Evolutionary conservation across 2,113 vertebrate genomes (phyloP), one percentile per base, ranked within the genome.

Genomic region (Pampusana beccarii): DNA sequence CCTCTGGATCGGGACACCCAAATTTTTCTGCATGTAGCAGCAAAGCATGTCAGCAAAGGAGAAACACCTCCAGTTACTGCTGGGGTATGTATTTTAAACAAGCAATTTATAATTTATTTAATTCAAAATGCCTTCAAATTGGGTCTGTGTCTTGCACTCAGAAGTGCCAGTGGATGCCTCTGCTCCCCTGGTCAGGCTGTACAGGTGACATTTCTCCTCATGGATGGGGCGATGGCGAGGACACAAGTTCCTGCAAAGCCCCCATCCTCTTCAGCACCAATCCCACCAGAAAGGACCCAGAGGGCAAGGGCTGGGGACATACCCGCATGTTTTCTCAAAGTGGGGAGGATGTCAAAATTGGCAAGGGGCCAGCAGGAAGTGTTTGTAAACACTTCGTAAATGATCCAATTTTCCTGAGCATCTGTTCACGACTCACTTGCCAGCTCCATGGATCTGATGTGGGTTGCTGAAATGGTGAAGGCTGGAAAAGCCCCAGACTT

Each of bases 361-460:
- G 95, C 94, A 61, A 64, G 42, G 29, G 17, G 70, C 90, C 94
- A 96, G 81, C 0, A 0, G 90, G 77, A 94, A 95, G 94, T 95
- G 93, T 97, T 93, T 96, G 89, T 95, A 96, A 96, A 97, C 91
- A 96, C 81, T 91, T 94, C 92, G 95, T 92, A 95, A 97, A 97
- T 79, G 85, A 95, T 96, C 95, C 97, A 96, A 73, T 97, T 96
- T 97, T 96, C 89, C 84, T 2, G 33, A 96, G 95, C 95, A 96
- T 96, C 95, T 97, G 95, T 91, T 97, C 95, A 88, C 0, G 1
- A 56, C 67, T 94, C 92, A 90, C 62, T 95, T 95, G 96, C 95
- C 97, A 97, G 73, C 93, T 94, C 78, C 17, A 0, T 46, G 81
- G 86, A 86, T 88, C 44, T 3, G 9, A 42, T 16, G 73, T 40